These are phyloP conservation scores for Gandaritis pyraliata DNA, from an alignment of 2,888 invertebrate genomes.

Conservation along the genomic window DNA sequence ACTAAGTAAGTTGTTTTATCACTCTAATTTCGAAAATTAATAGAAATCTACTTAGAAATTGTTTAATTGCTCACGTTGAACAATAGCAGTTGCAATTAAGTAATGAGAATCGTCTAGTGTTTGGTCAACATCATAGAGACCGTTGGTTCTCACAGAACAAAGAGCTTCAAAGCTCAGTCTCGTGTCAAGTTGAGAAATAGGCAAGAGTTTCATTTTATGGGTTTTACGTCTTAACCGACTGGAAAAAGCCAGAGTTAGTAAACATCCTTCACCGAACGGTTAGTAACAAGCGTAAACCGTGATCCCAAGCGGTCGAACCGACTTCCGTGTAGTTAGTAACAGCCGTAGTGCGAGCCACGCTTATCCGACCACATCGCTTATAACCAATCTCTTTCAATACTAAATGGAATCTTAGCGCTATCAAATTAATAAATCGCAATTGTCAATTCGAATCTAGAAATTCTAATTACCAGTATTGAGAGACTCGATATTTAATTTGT, in stretches of 20 bases:
- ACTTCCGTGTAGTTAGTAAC: conserved; percentile 57
- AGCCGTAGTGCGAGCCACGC: conserved; percentile 74
- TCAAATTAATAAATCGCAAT: conserved; percentile 75
- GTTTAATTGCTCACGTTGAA: conserved; percentile 72
- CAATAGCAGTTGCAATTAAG: conserved; percentile 78
- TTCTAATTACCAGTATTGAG: conserved; percentile 71
- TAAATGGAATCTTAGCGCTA: conserved; percentile 71
- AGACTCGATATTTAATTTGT: conserved; percentile 63
- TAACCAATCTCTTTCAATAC: conserved; percentile 59
- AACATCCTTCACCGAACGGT: conserved; percentile 53
- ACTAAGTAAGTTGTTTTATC: conserved; percentile 41
- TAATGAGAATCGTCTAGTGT: conserved; percentile 74
- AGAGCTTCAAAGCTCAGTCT: conserved; percentile 44
- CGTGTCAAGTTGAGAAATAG: conserved; percentile 46
- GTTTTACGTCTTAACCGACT: conserved; percentile 14
- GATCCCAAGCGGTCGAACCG: conserved; percentile 55
- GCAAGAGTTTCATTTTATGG: conserved; percentile 10
- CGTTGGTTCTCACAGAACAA: conserved; percentile 70
- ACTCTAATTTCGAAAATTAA: conserved; percentile 67
- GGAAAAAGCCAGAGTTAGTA: conserved; percentile 35
- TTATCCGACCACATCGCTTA: conserved; percentile 79
- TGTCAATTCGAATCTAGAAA: conserved; percentile 71
- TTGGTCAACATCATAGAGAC: conserved; percentile 70
- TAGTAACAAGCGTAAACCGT: conserved; percentile 54
- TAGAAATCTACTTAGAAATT: conserved; percentile 74